Evolutionary conservation across 2,888 invertebrate genomes (phyloP), one percentile per base, ranked within the genome.

Genomic region (Drosophila buzzatii): DNA sequence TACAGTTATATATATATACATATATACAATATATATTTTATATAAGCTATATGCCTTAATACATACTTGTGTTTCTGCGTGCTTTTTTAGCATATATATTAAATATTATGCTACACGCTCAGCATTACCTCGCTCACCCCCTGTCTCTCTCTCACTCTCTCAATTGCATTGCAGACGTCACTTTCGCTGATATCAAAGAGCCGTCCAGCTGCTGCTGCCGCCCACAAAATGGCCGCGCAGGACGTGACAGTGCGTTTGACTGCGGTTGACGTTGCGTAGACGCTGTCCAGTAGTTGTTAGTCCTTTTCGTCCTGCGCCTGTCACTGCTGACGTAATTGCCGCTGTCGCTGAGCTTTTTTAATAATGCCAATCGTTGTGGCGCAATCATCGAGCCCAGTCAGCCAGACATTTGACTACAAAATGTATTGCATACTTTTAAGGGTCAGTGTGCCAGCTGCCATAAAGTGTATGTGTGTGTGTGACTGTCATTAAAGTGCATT

Each of bases 341-440:
- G 47, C 51, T 52, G 45, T 23, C 57, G 45, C n/a, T 31, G 58
- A 56, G 39, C 18, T 27, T 18, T 42, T 51, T 62, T 70, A 41
- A 35, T 45, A 63, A 41, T 39, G 27, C 51, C 56, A 70, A 63
- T 70, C 51, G 41, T 37, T 41, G 51, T 20, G 27, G n/a, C 27
- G 59, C 31, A 44, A 74, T 57, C 70, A 65, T 58, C 66, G 66
- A 27, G 37, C 18, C 10, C 42, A 6, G 51, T 18, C 61, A 39
- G 58, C 60, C 45, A 35, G n/a, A 27, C 10, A 20, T 39, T 39
- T 18, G 41, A 27, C 39, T 49, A 7, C 49, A 27, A 58, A 44
- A 64, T 70, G 27, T 51, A 58, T 78, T 70, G 79, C 79, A 69
- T 74, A 76, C 78, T 76, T 76, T 73, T 37, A n/a, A 44, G 76